A percentile compares a stretch with the other conserved stretches of the same genome.
These are phyloP conservation scores for Tympanuchus pallidicinctus DNA, from an alignment of 2,113 vertebrate species.

Conservation along the genomic window DNA sequence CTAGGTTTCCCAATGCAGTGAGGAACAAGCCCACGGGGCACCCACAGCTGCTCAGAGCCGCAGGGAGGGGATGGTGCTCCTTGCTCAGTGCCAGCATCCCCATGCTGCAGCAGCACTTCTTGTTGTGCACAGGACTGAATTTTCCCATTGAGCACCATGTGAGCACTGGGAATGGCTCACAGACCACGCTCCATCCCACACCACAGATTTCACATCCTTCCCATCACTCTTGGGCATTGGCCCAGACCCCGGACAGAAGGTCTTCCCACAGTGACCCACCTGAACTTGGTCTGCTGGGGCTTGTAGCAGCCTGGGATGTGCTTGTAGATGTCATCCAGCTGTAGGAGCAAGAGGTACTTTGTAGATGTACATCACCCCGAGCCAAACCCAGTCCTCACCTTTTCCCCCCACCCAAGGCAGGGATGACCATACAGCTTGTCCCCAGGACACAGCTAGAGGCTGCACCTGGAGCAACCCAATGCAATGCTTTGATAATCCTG, in stretches of 20 bases:
- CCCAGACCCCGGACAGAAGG: not conserved
- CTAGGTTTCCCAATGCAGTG: not conserved
- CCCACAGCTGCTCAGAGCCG: not conserved
- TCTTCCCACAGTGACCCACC: slow-evolving; percentile 76
- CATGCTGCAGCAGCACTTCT: not conserved
- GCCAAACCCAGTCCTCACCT: not conserved
- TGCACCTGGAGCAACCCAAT: fast-evolving
- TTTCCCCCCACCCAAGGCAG: not conserved
- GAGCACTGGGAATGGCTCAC: not conserved
- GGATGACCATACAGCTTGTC: not conserved
- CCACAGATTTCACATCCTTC: not conserved
- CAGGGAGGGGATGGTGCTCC: not conserved
- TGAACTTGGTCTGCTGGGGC: slow-evolving; percentile 91
- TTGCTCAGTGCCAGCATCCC: not conserved
- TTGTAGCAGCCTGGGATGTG: slow-evolving; percentile 85
- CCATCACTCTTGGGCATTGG: not conserved
- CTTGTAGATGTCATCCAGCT: slow-evolving; percentile 92
- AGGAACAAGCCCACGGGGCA: not conserved
- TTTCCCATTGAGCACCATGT: not conserved
- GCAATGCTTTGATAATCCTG: not conserved
- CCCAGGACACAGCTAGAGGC: not conserved
- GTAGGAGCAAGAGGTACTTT: not conserved
- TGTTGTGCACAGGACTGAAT: not conserved
- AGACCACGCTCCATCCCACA: fast-evolving
- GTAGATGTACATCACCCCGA: not conserved